Evolutionary conservation across 1,140 invertebrate species (phyloP).

Genomic region (Drosophila arizonae): DNA sequence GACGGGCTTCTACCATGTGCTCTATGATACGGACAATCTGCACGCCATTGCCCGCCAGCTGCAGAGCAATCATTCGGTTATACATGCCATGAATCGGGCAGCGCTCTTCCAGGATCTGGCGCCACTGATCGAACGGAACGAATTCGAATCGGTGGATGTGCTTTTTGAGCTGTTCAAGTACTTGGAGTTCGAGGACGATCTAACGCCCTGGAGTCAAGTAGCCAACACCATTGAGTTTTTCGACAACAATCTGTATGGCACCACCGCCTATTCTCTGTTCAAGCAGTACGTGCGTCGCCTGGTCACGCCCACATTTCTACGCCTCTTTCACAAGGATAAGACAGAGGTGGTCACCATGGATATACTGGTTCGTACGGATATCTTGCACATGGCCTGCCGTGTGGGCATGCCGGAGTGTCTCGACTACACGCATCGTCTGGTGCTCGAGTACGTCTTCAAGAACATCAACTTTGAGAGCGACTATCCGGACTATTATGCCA

Average conservation of each 20-base stretch:
- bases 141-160: conserved; percentile 70
- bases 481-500: conserved; percentile 42
- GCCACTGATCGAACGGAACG: conserved; percentile 73
- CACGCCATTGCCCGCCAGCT: conserved; percentile 84
- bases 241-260: conserved; percentile 52
- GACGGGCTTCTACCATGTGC: conserved; percentile 87
- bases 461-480: conserved; percentile 25
- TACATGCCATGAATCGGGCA: conserved; percentile 86
- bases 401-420: conserved; percentile 67
- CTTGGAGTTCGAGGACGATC: conserved; percentile 84
- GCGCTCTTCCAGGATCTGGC: conserved; percentile 85
- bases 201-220: conserved; percentile 85
- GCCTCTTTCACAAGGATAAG: conserved; percentile 23
- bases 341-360: conserved; percentile 9
- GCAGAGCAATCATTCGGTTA: conserved; percentile 78
- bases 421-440: conserved; percentile 48
- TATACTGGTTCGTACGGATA: conserved; percentile 9
- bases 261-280: conserved; percentile 82
- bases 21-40: conserved; percentile 85
- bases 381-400: conserved; percentile 60
- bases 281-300: conserved; percentile 62
- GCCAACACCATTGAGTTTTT: conserved; percentile 49
- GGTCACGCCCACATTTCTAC: conserved; percentile 64
- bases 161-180: conserved; percentile 84
- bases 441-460: conserved; percentile 62